Evolutionary conservation across 1,140 invertebrate species (phyloP).

Genomic region (Brevipalpus yothersi): DNA sequence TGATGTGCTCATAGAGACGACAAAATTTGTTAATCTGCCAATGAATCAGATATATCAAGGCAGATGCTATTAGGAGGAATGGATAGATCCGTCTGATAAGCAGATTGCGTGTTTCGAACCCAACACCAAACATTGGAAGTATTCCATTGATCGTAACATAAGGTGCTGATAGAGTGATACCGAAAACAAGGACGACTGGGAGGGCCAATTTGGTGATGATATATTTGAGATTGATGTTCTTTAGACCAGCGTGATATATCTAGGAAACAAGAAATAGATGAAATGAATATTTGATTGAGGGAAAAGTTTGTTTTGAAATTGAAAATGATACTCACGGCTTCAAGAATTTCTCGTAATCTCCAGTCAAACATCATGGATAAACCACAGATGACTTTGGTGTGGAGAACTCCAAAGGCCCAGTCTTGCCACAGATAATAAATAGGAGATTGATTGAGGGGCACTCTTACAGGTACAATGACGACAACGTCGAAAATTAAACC

Average conservation of each 20-base stretch:
- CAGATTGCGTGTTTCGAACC: constrained; percentile 41
- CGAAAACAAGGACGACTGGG: constrained; percentile 63
- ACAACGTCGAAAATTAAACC: constrained; percentile 74
- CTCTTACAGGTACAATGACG: constrained; percentile 69
- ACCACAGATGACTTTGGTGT: constrained; percentile 94
- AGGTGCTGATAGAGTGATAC: constrained; percentile 60
- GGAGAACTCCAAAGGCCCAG: constrained; percentile 85
- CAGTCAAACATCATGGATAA: constrained; percentile 93
- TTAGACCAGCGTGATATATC: constrained; percentile 56
- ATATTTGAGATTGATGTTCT: constrained; percentile 69
- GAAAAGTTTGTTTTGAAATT: no score
- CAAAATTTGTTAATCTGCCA: constrained; percentile 69
- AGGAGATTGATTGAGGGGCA: constrained; percentile 80
- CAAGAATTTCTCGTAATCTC: constrained; percentile 63
- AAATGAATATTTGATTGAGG: no score
- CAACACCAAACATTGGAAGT: constrained; percentile 44
- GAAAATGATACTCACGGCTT: constrained; percentile 38
- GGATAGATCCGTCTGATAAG: constrained; percentile 76
- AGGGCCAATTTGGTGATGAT: constrained; percentile 59
- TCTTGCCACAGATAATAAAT: constrained; percentile 67
- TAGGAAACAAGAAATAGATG: constrained; percentile 12
- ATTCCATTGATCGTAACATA: constrained; percentile 63
- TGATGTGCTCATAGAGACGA: constrained; percentile 89
- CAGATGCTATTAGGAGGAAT: constrained; percentile 39
- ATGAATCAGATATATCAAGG: constrained; percentile 37